Evolutionary conservation across 2,888 invertebrate genomes (phyloP), one percentile per base, ranked within the genome.

Genomic region (Sarcophaga variegata): DNA sequence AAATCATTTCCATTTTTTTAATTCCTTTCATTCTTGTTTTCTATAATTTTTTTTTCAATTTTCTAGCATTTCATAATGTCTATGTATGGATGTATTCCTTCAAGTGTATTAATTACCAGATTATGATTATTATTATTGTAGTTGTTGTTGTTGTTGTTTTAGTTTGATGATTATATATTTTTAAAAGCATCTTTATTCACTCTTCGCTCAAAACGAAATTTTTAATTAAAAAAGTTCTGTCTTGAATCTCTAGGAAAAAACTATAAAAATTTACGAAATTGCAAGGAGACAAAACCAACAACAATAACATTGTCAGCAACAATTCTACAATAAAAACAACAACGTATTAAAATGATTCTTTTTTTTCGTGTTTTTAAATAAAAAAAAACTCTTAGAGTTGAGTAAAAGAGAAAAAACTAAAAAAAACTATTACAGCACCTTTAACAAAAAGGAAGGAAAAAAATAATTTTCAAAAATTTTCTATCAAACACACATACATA

Each of bases 151-250:
- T 37, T 37, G 37, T 10, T 71, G 64, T 76, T 70, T 20, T 64
- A 70, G 64, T 77, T 77, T 20, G 37, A 45, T 47, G 27, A 69
- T 75, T 75, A 62, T 37, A 45, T 22, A 63, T 25, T n/a, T 62
- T 20, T 17, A 20, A 69, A 22, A 12, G 14, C 22, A 64, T 12
- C 47, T 37, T 60, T 74, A 11, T 17, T 27, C n/a, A 60, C 45
- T 66, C 37, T 74, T 67, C 45, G 2, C 12, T 66, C 17, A 17
- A 67, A 37, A 14, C 63, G 25, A 22, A 54, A 25, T 66, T 77
- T 81, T 76, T 82, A 82, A 82, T 82, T 82, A 76, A 82, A 82
- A 82, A 76, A 82, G 64, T 83, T 77, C 5, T 64, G 66, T n/a
- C 64, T 64, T 82, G 66, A 77, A 8, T 2, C 2, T 2, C 10